phyloP scores from a whole-genome alignment of 2,797 vertebrate genomes.

The Bradypus variegatus region DNA sequence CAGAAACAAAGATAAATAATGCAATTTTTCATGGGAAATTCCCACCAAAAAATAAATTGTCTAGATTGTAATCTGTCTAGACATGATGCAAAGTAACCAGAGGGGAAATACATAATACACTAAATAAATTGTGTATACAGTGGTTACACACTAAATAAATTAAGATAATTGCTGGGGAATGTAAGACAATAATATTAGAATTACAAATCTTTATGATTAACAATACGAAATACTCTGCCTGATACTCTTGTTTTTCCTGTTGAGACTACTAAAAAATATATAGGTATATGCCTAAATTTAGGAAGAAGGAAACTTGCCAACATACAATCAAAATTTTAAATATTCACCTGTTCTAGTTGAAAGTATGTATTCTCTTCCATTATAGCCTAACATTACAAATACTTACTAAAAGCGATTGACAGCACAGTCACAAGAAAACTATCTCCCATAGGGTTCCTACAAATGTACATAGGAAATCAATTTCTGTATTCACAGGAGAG shows the following conservation, averaged over 20 bases:
- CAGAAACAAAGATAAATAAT: slow-evolving; percentile 37
- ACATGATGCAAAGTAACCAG: slow-evolving; percentile 50
- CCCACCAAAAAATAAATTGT: slow-evolving; percentile 55
- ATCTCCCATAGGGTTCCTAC: slow-evolving; percentile 43
- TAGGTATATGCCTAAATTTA: slow-evolving; percentile 12
- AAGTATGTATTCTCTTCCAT: not conserved
- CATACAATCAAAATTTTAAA: slow-evolving; percentile 42
- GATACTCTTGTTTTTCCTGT: slow-evolving; percentile 34
- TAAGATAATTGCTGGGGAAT: slow-evolving; percentile 36
- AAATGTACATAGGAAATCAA: slow-evolving; percentile 62
- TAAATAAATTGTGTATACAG: slow-evolving; percentile 32
- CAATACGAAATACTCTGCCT: not conserved
- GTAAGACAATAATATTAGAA: slow-evolving; percentile 49
- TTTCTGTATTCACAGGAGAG: slow-evolving; percentile 57
- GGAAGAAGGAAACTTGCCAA: slow-evolving; percentile 31
- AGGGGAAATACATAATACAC: slow-evolving; percentile 46
- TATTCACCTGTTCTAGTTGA: slow-evolving; percentile 46
- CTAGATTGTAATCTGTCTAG: slow-evolving; percentile 44
- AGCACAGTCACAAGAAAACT: slow-evolving; percentile 53
- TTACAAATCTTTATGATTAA: slow-evolving; percentile 55
- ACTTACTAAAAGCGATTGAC: slow-evolving; percentile 35
- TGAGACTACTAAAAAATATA: not conserved
- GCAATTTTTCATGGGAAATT: slow-evolving; percentile 47
- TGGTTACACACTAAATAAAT: slow-evolving; percentile 39
- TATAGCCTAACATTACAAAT: slow-evolving; percentile 42